Conservation (phyloP, 2,888 invertebrate species). For the Drosophila mayaguana region DNA sequence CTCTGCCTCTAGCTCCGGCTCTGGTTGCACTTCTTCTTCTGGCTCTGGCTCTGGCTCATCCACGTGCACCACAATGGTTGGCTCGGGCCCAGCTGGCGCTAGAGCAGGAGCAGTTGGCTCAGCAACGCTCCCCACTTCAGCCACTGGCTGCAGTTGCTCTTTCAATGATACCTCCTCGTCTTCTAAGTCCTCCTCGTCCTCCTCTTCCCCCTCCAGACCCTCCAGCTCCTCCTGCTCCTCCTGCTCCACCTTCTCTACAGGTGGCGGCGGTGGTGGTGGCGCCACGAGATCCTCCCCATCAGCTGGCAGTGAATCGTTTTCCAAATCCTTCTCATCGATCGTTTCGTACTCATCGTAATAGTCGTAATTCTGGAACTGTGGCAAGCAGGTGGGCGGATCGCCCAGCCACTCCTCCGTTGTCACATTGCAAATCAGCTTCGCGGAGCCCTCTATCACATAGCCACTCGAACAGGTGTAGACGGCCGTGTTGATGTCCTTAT, state of each 20-base stretch:
- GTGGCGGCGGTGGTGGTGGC: slow-evolving; percentile 62
- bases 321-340: slow-evolving; percentile 38
- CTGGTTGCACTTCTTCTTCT: background rate
- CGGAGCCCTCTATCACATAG: slow-evolving; percentile 77
- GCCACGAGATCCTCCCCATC: slow-evolving; percentile 38
- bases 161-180: slow-evolving; percentile 15
- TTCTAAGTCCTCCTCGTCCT: background rate
- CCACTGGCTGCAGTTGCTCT: background rate
- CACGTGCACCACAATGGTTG: slow-evolving; percentile 1
- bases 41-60: slow-evolving; percentile 1
- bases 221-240: background rate
- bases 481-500: slow-evolving; percentile 81
- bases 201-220: background rate
- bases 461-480: slow-evolving; percentile 82
- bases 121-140: background rate
- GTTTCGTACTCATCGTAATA: slow-evolving; percentile 63
- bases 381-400: slow-evolving; percentile 71
- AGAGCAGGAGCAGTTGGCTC: background rate
- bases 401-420: slow-evolving; percentile 83
- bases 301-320: slow-evolving; percentile 14
- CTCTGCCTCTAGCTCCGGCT: slow-evolving; percentile 7
- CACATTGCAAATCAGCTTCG: slow-evolving; percentile 79
- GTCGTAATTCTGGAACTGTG: too few species aligned
- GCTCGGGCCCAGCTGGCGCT: slow-evolving; percentile 9
- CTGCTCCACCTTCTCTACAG: slow-evolving; percentile 33